phyloP scores from a whole-genome alignment of 1,140 invertebrate species.

The Orchesella cincta region DNA sequence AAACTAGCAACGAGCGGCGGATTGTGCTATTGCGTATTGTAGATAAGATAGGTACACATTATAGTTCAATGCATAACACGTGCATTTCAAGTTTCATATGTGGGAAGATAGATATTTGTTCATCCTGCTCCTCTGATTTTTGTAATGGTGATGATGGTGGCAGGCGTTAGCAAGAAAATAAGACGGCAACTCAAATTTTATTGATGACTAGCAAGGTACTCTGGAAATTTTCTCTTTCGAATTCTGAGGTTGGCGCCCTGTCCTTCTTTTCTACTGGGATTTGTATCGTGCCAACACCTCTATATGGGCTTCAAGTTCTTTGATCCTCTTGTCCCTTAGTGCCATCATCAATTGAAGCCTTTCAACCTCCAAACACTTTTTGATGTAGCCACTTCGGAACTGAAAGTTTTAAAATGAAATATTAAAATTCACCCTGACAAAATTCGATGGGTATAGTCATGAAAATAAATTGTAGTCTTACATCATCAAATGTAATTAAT shows the following conservation, averaged over 20 bases:
- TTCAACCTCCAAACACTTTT: conserved; percentile 49
- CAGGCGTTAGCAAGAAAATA: no score
- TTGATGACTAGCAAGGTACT: conserved; percentile 22
- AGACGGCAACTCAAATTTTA: no score
- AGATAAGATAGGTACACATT: no score
- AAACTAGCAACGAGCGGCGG: no score
- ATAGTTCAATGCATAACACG: no score
- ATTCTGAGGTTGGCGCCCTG: background rate
- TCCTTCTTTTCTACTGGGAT: background rate
- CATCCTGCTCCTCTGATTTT: no score
- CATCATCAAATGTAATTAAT: conserved; percentile 43
- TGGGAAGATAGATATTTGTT: no score
- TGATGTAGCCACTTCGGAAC: conserved; percentile 47
- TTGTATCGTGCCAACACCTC: conserved; percentile 37
- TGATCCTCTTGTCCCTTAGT: conserved; percentile 43
- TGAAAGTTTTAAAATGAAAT: conserved; percentile 19
- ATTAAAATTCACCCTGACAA: background rate
- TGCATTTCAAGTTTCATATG: no score
- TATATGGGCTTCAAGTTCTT: conserved; percentile 45
- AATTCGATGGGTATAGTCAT: background rate
- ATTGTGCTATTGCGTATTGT: no score
- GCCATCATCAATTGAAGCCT: conserved; percentile 46
- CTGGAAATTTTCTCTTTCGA: background rate
- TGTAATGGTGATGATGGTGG: no score
- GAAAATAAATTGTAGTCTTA: background rate